These are phyloP conservation scores for Cyclina sinensis DNA, from an alignment of 1,140 invertebrate genomes.

Conservation along the genomic window DNA sequence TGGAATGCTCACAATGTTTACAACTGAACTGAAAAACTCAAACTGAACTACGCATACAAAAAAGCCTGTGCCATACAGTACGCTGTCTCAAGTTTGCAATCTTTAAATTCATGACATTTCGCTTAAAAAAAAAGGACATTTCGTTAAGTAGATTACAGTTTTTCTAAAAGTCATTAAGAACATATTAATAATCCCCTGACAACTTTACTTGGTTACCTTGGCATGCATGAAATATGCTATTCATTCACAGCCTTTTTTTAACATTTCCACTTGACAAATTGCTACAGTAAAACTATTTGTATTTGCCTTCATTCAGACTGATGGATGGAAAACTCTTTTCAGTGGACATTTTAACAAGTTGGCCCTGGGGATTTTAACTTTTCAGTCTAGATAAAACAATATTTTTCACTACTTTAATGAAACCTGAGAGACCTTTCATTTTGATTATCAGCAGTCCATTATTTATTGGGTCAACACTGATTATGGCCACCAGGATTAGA, in stretches of 20 bases:
- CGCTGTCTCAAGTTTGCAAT: neutral
- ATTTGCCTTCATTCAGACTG: neutral
- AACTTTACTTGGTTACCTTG: slow-evolving; percentile 20
- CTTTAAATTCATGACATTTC: slow-evolving; percentile 26
- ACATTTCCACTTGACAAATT: slow-evolving; percentile 3
- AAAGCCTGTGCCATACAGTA: neutral
- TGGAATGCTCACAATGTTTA: too few species aligned
- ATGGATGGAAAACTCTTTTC: neutral
- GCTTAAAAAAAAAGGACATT: neutral
- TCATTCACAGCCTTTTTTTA: neutral
- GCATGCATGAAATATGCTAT: slow-evolving; percentile 14
- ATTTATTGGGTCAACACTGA: too few species aligned
- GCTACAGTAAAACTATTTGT: neutral
- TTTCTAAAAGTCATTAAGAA: slow-evolving; percentile 27
- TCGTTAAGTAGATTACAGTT: neutral
- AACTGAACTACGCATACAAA: too few species aligned
- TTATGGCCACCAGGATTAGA: too few species aligned
- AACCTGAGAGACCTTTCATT: too few species aligned
- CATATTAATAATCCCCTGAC: slow-evolving; percentile 3
- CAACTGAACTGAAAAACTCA: too few species aligned
- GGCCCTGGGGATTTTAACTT: too few species aligned
- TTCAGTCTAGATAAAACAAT: too few species aligned
- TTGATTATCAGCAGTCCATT: too few species aligned
- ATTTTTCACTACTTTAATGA: too few species aligned
- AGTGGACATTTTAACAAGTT: too few species aligned